Evolutionary conservation across 2,888 invertebrate species (phyloP), one percentile per base, ranked within the genome.

Genomic region (Netelia melanura): DNA sequence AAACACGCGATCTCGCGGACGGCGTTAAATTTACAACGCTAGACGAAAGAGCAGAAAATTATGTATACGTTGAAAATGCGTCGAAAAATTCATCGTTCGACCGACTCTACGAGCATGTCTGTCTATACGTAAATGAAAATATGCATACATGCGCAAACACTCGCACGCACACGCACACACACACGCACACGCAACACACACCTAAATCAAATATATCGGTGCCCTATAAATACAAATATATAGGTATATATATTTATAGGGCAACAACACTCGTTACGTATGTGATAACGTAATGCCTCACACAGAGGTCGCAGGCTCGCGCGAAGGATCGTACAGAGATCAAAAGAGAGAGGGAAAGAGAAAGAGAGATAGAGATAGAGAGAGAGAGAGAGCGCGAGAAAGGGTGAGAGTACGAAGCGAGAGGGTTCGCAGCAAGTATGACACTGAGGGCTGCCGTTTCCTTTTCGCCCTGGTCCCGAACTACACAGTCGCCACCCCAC

Each of bases 401-500:
- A 77, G 75, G 77, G 75, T 44, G 64, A 44, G 52, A 64, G 76
- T 72, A 80, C 72, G 85, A 81, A 83, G 86, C 88, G 89, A 80
- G 87, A 90, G 87, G 87, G 86, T 86, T 90, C 90, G 89, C 90
- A 90, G 88, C 89, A 87, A 89, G 86, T 88, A 84, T 85, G 86
- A 87, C 89, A 90, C 90, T 90, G 90, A 90, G 90, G 87, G 90
- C 89, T 85, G 90, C 89, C 84, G 89, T 87, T 90, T 89, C 88
- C 71, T 54, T 56, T 38, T 58, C n/a, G 85, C 76, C 67, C 80
- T 43, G 61, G 58, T 81, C 83, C 87, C 81, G 82, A 79, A 86
- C 90, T 88, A 89, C 89, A 83, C 87, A 89, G 87, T 88, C 88
- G 90, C 90, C 90, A 89, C 87, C 90, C 89, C 84, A 87, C 89